Base-by-base conservation (phyloP, 2,797 vertebrate species). In the Vireo griseus region DNA sequence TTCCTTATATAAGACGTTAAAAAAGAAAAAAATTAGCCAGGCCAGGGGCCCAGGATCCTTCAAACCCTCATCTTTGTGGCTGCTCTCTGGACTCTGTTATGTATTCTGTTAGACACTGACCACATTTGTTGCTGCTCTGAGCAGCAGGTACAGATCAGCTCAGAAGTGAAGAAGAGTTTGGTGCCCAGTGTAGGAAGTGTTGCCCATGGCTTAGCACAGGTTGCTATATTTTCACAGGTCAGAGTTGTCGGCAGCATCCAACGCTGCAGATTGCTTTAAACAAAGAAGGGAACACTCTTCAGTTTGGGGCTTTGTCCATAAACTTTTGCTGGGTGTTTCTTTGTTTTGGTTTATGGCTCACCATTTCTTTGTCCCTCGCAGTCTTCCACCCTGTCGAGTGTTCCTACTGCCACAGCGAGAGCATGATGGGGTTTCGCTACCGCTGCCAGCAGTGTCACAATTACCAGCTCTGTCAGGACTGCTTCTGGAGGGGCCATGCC, bases 391-490 rank as follows among this genome's bases (percentile, higher is more conserved):
- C 99, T 7, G 99, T 99, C 40, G 99, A 99, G 97, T 99, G 99
- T 97, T 99, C 99, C 97, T 99, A 99, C 98, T 99, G 99, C 98
- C 99, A 99, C 97, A 99, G 98, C 51, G 99, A 99, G 98, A 99
- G 99, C 97, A 99, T 99, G 99, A 99, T 99, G 99, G 99, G 99
- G 96, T 99, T 99, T 98, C 99, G 99, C 97, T 99, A 99, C 98
- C 99, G 99, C 98, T 99, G 99, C 99, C 99, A 99, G 97, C 99
- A 99, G 98, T 99, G 99, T 99, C 99, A 99, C 98, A 99, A 99
- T 98, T 99, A 99, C 98, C 99, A 99, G 98, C 99, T 99, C 98
- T 99, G 99, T 98, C 99, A 99, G 98, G 99, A 99, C 98, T 99
- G 99, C 98, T 99, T 99, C 98, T 99, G 99, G 99, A 99, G 99